phyloP scores from a whole-genome alignment of 2,888 invertebrate genomes.

The Hybos culiciformis region DNA sequence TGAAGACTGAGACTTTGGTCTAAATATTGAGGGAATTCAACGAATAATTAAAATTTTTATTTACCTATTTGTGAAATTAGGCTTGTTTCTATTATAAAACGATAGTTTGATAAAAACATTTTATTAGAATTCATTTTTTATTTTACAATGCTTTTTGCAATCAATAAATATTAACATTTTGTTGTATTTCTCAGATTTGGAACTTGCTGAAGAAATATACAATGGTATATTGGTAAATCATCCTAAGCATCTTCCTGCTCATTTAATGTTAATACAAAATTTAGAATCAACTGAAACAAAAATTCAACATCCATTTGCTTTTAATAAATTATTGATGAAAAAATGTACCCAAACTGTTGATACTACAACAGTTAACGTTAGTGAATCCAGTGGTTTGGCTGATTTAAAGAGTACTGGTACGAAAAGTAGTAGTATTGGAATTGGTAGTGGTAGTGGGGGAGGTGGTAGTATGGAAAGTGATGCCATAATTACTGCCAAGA shows the following conservation, averaged over 20 bases:
- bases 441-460: no score
- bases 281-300: constrained; percentile 43
- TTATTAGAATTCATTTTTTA: not conserved
- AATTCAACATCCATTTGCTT: constrained; percentile 37
- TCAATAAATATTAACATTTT: constrained; percentile 16
- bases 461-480: no score
- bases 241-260: constrained; percentile 62
- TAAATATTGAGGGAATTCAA: no score
- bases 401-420: no score
- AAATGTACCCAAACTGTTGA: no score
- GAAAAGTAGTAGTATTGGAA: no score
- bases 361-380: constrained; percentile 19
- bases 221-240: constrained; percentile 56
- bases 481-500: no score
- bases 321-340: constrained; percentile 36
- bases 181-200: constrained; percentile 39
- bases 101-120: not conserved
- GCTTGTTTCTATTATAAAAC: not conserved
- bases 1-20: no score
- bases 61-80: not conserved
- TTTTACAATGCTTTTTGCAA: constrained; percentile 5
- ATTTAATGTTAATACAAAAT: constrained; percentile 65
- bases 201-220: constrained; percentile 55
- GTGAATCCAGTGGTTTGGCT: constrained; percentile 7
- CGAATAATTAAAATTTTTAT: constrained; percentile 7